Percentiles rank a stretch among this genome's conserved stretches.
phyloP scores from a whole-genome alignment of 2,888 invertebrate species.

The Phaedon cochleariae region DNA sequence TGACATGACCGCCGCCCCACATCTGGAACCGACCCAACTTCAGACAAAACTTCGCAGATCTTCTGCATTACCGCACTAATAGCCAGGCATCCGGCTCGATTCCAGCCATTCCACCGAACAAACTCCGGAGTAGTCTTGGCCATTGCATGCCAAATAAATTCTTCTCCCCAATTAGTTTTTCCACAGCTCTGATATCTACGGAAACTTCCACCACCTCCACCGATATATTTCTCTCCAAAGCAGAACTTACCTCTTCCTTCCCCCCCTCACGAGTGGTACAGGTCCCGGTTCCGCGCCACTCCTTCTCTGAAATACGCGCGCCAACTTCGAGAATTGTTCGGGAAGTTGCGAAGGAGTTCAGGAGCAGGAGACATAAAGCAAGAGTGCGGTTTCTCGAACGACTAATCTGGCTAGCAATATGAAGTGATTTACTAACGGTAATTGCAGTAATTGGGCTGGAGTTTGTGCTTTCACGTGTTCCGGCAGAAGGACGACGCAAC shows the following conservation, averaged over 20 bases:
- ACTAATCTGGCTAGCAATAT: constrained; percentile 58
- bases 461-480: constrained; percentile 33
- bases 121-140: not conserved
- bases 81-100: not conserved
- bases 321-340: constrained; percentile 19
- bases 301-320: constrained; percentile 18
- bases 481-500: not conserved
- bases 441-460: constrained; percentile 56
- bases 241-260: constrained; percentile 5
- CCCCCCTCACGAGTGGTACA: not conserved
- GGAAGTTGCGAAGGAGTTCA: constrained; percentile 9
- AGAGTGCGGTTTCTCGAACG: constrained; percentile 56
- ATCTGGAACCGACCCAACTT: not conserved
- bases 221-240: constrained; percentile 16
- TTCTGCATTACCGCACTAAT: not conserved
- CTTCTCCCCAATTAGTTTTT: constrained; percentile 15
- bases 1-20: not conserved
- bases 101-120: not conserved
- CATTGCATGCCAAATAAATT: not conserved
- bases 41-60: not conserved
- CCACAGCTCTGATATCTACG: constrained; percentile 12
- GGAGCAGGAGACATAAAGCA: constrained; percentile 49
- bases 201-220: constrained; percentile 16
- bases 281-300: constrained; percentile 25
- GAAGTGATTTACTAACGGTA: constrained; percentile 61